Evolutionary conservation across 2,113 vertebrate genomes (phyloP), one percentile per base, ranked within the genome.

Genomic region (Pipra filicauda): DNA sequence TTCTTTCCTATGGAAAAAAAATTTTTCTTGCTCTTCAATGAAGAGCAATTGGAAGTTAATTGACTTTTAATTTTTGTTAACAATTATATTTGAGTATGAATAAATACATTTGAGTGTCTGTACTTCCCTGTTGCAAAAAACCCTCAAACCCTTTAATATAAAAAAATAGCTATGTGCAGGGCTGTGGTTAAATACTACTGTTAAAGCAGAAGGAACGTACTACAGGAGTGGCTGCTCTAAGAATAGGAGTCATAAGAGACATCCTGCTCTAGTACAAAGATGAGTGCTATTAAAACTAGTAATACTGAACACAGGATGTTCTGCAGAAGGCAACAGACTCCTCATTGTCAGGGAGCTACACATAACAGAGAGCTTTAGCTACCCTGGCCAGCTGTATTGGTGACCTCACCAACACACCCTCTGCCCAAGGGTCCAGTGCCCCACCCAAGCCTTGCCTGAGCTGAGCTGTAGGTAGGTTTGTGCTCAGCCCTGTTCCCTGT

Each of bases 261-360:
- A 37, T 37, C 22, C 61, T 39, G 9, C 26, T 71, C 15, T 37
- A 79, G 16, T 46, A 51, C 52, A 69, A 48, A 79, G 10, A 39
- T 23, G 8, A 33, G 21, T 72, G 18, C 48, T 64, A 5, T 88
- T 88, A 64, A 62, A 82, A 71, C 15, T 64, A 39, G 15, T 26
- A 76, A 70, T 65, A 76, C 16, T 46, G 35, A 57, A 35, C 5
- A 18, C 1, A 4, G 8, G 20, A 13, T 57, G 7, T 69, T 30
- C 73, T 76, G 23, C 8, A 58, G 69, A 78, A 66, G 37, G 41
- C 41, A 81, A 17, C 2, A 1, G 17, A 46, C 19, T 37, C 8
- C 7, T 48, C 16, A 17, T 21, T 82, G 8, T 28, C 30, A 43
- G 20, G 13, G 28, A 5, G 2, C 35, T 64, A 2, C 1, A 0